A percentile compares a stretch with the other conserved stretches of the same genome.
These are phyloP conservation scores for Pycnomerus fuliginosus DNA, from an alignment of 2,888 invertebrate species.

Conservation along the genomic window DNA sequence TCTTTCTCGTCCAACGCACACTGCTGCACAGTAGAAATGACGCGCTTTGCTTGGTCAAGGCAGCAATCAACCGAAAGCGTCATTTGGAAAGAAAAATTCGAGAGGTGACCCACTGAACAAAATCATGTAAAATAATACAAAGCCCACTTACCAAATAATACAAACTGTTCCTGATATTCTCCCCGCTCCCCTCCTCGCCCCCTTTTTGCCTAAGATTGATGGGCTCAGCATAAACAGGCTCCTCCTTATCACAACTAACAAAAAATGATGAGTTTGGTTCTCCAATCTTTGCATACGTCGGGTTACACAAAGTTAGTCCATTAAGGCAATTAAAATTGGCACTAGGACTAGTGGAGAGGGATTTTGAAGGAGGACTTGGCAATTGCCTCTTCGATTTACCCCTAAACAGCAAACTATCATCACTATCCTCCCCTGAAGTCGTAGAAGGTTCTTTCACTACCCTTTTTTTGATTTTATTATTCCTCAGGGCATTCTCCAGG, in stretches of 20 bases:
- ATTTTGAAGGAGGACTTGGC: slow-evolving; percentile 26
- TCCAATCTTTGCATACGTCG: slow-evolving; percentile 44
- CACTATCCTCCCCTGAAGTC: slow-evolving; percentile 47
- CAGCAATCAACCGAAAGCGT: too few species aligned
- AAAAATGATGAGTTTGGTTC: slow-evolving; percentile 48
- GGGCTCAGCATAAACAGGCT: slow-evolving; percentile 67
- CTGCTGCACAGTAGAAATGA: too few species aligned
- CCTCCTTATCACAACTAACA: slow-evolving; percentile 46
- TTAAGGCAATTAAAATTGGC: slow-evolving; percentile 50
- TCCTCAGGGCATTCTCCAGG: slow-evolving; percentile 61
- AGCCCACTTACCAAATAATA: slow-evolving; percentile 57
- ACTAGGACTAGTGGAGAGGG: slow-evolving; percentile 18
- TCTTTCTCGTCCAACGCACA: too few species aligned
- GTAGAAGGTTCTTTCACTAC: slow-evolving; percentile 18
- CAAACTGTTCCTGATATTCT: slow-evolving; percentile 45
- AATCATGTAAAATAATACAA: too few species aligned
- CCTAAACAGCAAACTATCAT: slow-evolving; percentile 41
- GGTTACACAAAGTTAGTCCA: slow-evolving; percentile 45
- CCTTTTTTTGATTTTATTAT: slow-evolving; percentile 48
- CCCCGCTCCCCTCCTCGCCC: slow-evolving; percentile 19
- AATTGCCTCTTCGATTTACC: slow-evolving; percentile 36
- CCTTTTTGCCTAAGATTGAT: slow-evolving; percentile 42
- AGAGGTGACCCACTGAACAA: too few species aligned
- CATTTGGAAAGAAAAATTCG: too few species aligned
- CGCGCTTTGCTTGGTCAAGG: too few species aligned